Evolutionary conservation across 2,888 invertebrate species (phyloP).

Genomic region (Laspeyria flexula): DNA sequence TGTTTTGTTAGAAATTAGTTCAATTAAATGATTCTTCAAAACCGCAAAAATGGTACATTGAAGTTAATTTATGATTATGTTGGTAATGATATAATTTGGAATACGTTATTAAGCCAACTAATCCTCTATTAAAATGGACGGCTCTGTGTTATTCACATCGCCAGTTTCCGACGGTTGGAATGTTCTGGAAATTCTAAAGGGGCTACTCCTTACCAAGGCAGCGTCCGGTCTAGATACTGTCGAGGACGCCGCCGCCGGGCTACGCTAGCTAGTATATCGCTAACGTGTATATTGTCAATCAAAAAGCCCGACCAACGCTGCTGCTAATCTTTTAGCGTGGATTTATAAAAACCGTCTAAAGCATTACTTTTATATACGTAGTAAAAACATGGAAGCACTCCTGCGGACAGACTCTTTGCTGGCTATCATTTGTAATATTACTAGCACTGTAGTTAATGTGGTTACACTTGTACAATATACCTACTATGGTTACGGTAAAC

Average conservation of each 20-base stretch:
- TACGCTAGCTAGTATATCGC: slow-evolving; percentile 47
- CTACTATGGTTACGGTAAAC: slow-evolving; percentile 17
- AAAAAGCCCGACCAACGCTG: slow-evolving; percentile 63
- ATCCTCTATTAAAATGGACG: slow-evolving; percentile 56
- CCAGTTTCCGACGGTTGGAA: slow-evolving; percentile 31
- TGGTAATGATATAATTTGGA: slow-evolving; percentile 1
- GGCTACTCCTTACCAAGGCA: slow-evolving; percentile 38
- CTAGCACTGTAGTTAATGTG: slow-evolving; percentile 35
- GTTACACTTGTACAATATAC: slow-evolving; percentile 25
- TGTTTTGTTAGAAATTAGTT: slow-evolving; percentile 26
- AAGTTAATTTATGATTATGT: slow-evolving; percentile 2
- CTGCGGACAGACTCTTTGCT: slow-evolving; percentile 84
- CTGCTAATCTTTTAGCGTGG: slow-evolving; percentile 59
- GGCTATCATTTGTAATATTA: slow-evolving; percentile 60
- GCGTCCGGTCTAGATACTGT: slow-evolving; percentile 17
- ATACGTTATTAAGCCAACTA: slow-evolving; percentile 9
- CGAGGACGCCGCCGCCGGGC: slow-evolving; percentile 17
- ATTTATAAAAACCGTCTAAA: slow-evolving; percentile 76
- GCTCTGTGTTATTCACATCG: slow-evolving; percentile 55
- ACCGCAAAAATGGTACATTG: slow-evolving; percentile 2
- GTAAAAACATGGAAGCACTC: slow-evolving; percentile 85
- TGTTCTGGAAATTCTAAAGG: slow-evolving; percentile 30
- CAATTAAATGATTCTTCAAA: slow-evolving; percentile 9
- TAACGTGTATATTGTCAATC: slow-evolving; percentile 72
- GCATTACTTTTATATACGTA: slow-evolving; percentile 73